Base-by-base conservation (phyloP, 2,113 vertebrate genomes). In the Peucedramus taeniatus region DNA sequence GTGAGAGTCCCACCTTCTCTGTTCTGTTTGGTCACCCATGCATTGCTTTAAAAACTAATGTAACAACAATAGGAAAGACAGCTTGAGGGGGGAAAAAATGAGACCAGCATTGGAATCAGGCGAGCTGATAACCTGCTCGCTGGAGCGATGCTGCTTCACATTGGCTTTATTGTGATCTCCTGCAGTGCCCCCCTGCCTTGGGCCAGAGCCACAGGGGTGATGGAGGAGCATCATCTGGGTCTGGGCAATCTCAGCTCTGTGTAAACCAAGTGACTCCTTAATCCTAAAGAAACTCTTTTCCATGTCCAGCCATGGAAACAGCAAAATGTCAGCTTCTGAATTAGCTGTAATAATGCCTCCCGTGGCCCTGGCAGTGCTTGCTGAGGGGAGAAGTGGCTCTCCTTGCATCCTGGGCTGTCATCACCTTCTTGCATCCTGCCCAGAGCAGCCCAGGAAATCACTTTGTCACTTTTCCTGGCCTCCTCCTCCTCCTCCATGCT, bases 401-500 rank as follows among this genome's bases (percentile, higher is more conserved):
- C 88, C 45, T 45, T 72, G 74, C 70, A 60, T 66, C 87, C 77
- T 84, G 87, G 35, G 47, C 77, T 82, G 60, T 82, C 69, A 87
- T 63, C 79, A 39, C 83, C 78, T 83, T 63, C 37, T 83, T 0
- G 0, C 56, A 74, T 82, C 77, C 95, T 90, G 66, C 70, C 59
- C 79, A 85, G 66, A 92, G 75, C 85, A 91, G 85, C 92, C 61
- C 78, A 90, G 92, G 85, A 94, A 94, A 87, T 83, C 0, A 82
- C 75, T 90, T 94, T 72, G 53, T 83, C 57, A 75, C 78, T 87
- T 82, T 53, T 83, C 33, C 65, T 51, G 57, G 61, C 93, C 79
- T 90, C 39, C 40, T 89, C 65, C 76, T 80, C n/a, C 81, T 88
- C 26, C 84, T 91, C 70, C 0, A 0, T 23, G 33, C 61, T 79